Percentiles rank a stretch among this genome's conserved stretches.
phyloP scores from a whole-genome alignment of 1,140 invertebrate species.

The Bombus ignitus region DNA sequence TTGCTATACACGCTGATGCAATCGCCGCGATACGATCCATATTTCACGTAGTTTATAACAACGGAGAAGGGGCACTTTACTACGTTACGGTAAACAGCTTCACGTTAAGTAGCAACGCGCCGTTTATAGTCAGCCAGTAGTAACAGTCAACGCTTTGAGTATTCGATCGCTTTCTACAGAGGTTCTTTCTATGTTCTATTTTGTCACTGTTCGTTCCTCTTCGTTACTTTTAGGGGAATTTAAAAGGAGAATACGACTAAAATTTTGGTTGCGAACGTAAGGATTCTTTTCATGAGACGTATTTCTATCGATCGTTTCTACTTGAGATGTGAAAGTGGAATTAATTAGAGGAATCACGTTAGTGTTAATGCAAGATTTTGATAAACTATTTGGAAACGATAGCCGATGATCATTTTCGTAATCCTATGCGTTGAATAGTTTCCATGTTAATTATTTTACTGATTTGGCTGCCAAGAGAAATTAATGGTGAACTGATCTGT shows the following conservation, averaged over 20 bases:
- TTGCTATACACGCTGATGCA: constrained; percentile 64
- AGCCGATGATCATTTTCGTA: background rate
- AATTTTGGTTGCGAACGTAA: background rate
- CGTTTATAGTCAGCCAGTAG: constrained; percentile 53
- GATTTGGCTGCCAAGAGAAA: too few relatives aligned
- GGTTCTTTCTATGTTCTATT: background rate
- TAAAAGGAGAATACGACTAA: background rate
- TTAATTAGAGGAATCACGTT: background rate
- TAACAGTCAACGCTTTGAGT: constrained; percentile 67
- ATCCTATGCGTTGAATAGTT: background rate
- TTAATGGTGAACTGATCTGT: too few relatives aligned
- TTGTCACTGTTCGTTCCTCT: background rate
- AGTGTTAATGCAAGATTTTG: too few relatives aligned
- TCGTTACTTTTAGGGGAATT: background rate
- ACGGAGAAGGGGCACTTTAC: constrained; percentile 43
- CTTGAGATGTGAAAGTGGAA: background rate
- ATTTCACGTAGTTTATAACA: constrained; percentile 74
- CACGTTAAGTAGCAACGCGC: constrained; percentile 66
- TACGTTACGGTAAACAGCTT: constrained; percentile 65
- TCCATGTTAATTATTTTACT: background rate
- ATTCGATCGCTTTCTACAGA: constrained; percentile 52
- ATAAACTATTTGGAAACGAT: background rate
- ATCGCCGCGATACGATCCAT: constrained; percentile 64
- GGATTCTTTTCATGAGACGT: background rate
- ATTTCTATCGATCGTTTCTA: background rate